Evolutionary conservation across 2,888 invertebrate species (phyloP).

Genomic region (Syrphus vitripennis): DNA sequence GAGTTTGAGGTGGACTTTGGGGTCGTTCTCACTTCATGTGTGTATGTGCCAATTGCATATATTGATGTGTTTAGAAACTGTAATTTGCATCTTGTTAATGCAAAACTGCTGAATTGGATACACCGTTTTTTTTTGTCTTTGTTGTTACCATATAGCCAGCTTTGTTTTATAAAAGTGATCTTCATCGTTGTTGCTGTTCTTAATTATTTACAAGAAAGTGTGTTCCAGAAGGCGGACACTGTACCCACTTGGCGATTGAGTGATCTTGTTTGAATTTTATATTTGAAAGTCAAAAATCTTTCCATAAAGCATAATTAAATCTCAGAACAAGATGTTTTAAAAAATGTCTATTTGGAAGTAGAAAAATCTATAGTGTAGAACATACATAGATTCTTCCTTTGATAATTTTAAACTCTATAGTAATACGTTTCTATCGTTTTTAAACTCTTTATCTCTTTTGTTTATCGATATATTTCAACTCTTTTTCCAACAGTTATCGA

Average conservation of each 20-base stretch:
- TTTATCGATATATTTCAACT: too few species aligned
- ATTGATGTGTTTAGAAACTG: constrained; percentile 18
- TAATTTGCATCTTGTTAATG: constrained; percentile 42
- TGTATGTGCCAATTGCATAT: constrained; percentile 48
- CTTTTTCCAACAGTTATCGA: too few species aligned
- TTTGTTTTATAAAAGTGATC: not conserved
- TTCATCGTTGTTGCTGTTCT: not conserved
- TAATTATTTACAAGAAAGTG: not conserved
- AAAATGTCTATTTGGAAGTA: too few species aligned
- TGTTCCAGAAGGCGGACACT: not conserved
- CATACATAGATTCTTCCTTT: too few species aligned
- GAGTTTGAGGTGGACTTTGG: constrained; percentile 24
- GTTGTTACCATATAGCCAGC: not conserved
- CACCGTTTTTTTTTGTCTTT: not conserved
- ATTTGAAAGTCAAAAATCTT: not conserved
- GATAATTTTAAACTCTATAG: too few species aligned
- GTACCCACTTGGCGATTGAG: not conserved
- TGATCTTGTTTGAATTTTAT: not conserved
- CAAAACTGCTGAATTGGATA: not conserved
- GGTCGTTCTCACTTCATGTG: constrained; percentile 47
- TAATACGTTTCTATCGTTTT: too few species aligned
- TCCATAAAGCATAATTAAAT: not conserved
- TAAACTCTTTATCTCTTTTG: too few species aligned
- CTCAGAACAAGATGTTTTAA: too few species aligned
- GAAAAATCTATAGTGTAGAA: too few species aligned